phyloP scores from a whole-genome alignment of 2,888 invertebrate species.

The Scaptomyza tumidula region DNA sequence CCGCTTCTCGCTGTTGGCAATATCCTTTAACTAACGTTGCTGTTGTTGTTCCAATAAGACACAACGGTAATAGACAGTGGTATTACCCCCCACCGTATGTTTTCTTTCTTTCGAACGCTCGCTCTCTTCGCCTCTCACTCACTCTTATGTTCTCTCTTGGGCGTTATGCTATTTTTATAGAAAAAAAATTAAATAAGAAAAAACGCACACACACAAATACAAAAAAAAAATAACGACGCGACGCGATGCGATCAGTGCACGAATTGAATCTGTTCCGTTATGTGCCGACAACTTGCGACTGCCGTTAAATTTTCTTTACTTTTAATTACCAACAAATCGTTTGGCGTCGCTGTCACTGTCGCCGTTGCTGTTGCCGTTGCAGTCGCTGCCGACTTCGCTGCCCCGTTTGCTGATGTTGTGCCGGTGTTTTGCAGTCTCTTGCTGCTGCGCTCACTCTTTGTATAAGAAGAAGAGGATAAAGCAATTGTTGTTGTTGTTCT shows the following conservation, averaged over 20 bases:
- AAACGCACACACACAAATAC: background rate
- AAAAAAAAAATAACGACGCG: slow-evolving; percentile 21
- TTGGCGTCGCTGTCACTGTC: slow-evolving; percentile 25
- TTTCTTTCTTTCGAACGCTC: slow-evolving; percentile 4
- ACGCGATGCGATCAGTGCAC: slow-evolving; percentile 48
- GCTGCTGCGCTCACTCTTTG: slow-evolving; percentile 45
- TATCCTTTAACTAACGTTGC: slow-evolving; percentile 1
- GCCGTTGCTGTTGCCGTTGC: slow-evolving; percentile 1
- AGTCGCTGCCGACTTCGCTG: slow-evolving; percentile 11
- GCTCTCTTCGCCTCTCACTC: background rate
- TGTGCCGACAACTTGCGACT: slow-evolving; percentile 42
- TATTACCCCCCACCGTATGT: slow-evolving; percentile 10
- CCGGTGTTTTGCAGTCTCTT: slow-evolving; percentile 62
- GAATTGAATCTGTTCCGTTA: slow-evolving; percentile 59
- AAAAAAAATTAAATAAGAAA: background rate
- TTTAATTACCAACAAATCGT: slow-evolving; percentile 70
- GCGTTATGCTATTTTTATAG: slow-evolving; percentile 51
- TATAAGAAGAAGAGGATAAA: slow-evolving; percentile 29
- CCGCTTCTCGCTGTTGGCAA: background rate
- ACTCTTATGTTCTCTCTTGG: slow-evolving; percentile 1
- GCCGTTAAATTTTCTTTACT: slow-evolving; percentile 46
- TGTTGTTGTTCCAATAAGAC: slow-evolving; percentile 12
- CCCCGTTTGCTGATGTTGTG: slow-evolving; percentile 18
- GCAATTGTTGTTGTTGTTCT: slow-evolving; percentile 43
- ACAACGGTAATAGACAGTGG: slow-evolving; percentile 7